Conservation (phyloP, 2,113 vertebrate genomes). For the Pedetes capensis region DNA sequence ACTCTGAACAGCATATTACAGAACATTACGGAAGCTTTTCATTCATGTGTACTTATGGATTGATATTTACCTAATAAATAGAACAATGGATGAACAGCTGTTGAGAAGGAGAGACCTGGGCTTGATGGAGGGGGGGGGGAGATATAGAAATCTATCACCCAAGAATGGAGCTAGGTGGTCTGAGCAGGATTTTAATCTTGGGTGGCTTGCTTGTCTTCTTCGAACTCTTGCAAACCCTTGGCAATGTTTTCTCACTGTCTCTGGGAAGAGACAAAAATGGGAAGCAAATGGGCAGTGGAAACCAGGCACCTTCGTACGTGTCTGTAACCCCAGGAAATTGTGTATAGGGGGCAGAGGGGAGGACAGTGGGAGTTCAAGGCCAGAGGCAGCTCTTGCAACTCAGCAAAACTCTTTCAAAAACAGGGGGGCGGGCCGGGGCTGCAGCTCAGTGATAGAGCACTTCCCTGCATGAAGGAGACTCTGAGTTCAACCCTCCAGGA, state of each 20-base stretch:
- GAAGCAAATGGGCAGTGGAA: not conserved
- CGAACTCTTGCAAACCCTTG: not conserved
- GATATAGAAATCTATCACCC: not conserved
- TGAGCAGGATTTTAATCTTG: not conserved
- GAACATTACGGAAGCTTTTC: conserved; percentile 65
- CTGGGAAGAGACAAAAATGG: not conserved
- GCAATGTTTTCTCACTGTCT: not conserved
- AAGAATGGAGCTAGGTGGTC: conserved; percentile 15
- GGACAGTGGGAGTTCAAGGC: no score
- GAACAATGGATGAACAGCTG: conserved; percentile 62
- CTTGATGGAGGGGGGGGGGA: not conserved
- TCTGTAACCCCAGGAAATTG: no score
- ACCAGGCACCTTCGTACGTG: no score
- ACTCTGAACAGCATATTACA: not conserved
- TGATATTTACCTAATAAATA: conserved; percentile 76
- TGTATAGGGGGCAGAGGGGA: no score
- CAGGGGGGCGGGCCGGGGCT: no score
- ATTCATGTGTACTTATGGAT: conserved; percentile 72
- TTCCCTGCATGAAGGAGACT: no score
- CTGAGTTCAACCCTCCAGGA: no score
- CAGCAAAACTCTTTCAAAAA: no score
- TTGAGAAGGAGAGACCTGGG: conserved; percentile 37
- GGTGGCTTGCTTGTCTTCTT: not conserved
- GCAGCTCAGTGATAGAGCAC: no score
- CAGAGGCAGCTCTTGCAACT: no score